Base-by-base conservation (phyloP, 2,113 vertebrate species). In the Eonycteris spelaea region DNA sequence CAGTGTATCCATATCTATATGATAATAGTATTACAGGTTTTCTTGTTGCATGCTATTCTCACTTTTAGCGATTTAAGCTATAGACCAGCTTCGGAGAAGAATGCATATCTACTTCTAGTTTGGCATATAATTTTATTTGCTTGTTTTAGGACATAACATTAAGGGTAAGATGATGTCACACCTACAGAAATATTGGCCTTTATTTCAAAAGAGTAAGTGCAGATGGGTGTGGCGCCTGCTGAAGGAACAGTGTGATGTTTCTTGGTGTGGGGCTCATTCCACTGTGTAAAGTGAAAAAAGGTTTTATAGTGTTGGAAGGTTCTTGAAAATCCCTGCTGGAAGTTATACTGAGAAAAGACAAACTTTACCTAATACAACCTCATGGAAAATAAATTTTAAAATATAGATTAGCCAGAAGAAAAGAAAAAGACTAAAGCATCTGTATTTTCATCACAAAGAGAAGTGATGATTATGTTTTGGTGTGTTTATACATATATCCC, bases 241-340 rank as follows among this genome's bases (percentile, higher is more conserved):
- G 59, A 63, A 70, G 61, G n/a, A 77, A 24, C 10, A 51, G 45
- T 14, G 77, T 14, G 77, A 19, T 2, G 6, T 45, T 71, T 67
- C 71, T 48, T 45, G 45, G 5, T 57, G 18, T 21, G 61, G 61
- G 14, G 11, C 57, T 7, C 22, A 2, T 71, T 87, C 28, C 87
- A 0, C 82, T 68, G 55, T 45, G 7, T 71, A 38, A 83, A 53
- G 19, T 75, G 65, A 38, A 57, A 57, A 57, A 57, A 21, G 55
- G 55, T 11, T 73, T 84, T 19, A 40, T 1, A 38, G 30, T 30
- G 16, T 22, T 48, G 21, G 15, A 53, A 16, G 51, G 38, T 24
- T 77, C 86, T 92, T 74, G 38, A 85, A 91, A 92, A 88, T 55
- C 53, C 40, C 82, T 45, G 9, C 55, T 86, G 45, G 40, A 91